phyloP scores from a whole-genome alignment of 2,888 invertebrate species.

The Clunio marinus region DNA sequence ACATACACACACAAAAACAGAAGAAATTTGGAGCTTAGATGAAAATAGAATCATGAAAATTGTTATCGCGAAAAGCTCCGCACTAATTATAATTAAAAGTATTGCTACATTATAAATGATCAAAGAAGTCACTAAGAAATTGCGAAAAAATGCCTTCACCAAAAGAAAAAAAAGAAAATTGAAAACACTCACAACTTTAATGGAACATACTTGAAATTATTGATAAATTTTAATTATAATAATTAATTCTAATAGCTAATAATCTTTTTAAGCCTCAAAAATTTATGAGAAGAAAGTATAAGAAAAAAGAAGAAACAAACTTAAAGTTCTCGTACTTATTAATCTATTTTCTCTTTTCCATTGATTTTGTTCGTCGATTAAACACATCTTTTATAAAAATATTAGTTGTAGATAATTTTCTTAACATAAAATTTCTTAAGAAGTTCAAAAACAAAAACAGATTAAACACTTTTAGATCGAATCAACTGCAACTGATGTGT shows the following conservation, averaged over 20 bases:
- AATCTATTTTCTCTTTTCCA: background rate
- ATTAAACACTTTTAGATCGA: background rate
- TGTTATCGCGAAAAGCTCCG: background rate
- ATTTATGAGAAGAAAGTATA: too few relatives aligned
- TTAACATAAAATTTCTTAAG: too few relatives aligned
- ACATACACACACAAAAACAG: conserved; percentile 7
- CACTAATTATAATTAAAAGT: conserved; percentile 19
- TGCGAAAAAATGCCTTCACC: conserved; percentile 35
- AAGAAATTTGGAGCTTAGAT: conserved; percentile 29
- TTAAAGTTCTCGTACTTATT: background rate
- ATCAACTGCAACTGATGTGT: background rate
- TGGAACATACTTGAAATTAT: conserved; percentile 5
- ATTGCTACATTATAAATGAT: conserved; percentile 36
- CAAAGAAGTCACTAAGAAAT: conserved; percentile 26
- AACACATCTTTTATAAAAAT: too few relatives aligned
- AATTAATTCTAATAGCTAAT: conserved; percentile 17
- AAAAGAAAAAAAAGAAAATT: conserved; percentile 17
- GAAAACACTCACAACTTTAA: conserved; percentile 11
- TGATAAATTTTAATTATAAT: background rate
- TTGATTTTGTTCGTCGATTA: background rate
- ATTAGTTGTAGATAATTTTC: too few relatives aligned
- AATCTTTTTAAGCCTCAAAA: conserved; percentile 13
- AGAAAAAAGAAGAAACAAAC: background rate
- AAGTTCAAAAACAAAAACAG: background rate
- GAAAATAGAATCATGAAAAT: conserved; percentile 8